phyloP scores from a whole-genome alignment of 2,888 invertebrate genomes.

The Bursaphelenchus okinawaensis region DNA sequence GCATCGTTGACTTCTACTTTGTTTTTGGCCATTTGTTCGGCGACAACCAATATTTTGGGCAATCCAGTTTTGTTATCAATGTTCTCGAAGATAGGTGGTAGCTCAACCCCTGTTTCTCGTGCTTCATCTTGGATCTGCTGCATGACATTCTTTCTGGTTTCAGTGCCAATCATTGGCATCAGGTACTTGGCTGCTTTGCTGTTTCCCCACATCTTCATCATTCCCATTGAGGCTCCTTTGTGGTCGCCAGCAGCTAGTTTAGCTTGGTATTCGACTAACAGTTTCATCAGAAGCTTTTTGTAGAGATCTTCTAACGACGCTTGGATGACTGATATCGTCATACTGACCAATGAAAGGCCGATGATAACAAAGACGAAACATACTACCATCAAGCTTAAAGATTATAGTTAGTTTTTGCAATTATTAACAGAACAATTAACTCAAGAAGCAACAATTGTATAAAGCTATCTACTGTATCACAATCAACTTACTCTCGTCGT shows the following conservation, averaged over 20 bases:
- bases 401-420: neutral
- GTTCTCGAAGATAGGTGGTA: slow-evolving; percentile 52
- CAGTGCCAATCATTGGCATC: slow-evolving; percentile 52
- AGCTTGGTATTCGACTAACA: slow-evolving; percentile 55
- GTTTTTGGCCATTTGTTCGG: slow-evolving; percentile 24
- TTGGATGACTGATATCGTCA: slow-evolving; percentile 61
- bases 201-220: slow-evolving; percentile 56
- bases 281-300: slow-evolving; percentile 51
- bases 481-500: slow-evolving; percentile 43
- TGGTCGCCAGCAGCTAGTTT: slow-evolving; percentile 45
- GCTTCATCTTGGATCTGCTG: slow-evolving; percentile 55
- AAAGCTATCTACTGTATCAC: slow-evolving; percentile 6
- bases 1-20: slow-evolving; percentile 31
- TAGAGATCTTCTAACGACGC: slow-evolving; percentile 55
- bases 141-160: slow-evolving; percentile 50
- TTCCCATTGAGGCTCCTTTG: slow-evolving; percentile 54
- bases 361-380: slow-evolving; percentile 59
- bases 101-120: slow-evolving; percentile 51
- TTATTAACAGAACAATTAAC: neutral
- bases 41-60: slow-evolving; percentile 42
- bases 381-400: slow-evolving; percentile 54
- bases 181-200: slow-evolving; percentile 53
- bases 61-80: slow-evolving; percentile 50
- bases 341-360: slow-evolving; percentile 61
- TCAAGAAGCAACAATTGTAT: slow-evolving; percentile 17